Conservation (phyloP, 2,888 invertebrate species). For the Oxytorus armatus region DNA sequence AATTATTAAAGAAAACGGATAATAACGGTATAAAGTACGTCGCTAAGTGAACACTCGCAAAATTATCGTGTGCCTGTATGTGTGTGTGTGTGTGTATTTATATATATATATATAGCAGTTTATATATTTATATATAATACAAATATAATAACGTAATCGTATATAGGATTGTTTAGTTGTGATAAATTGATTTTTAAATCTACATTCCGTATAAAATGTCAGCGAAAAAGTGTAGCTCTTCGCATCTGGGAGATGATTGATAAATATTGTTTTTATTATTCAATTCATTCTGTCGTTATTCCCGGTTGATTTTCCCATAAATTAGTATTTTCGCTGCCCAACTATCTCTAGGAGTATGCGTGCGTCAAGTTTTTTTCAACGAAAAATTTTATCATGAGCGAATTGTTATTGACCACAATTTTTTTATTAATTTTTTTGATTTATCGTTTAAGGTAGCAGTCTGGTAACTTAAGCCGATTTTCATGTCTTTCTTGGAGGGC, state of each 20-base stretch:
- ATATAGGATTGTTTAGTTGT: slow-evolving; percentile 63
- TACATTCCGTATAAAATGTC: slow-evolving; percentile 69
- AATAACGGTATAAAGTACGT: slow-evolving; percentile 28
- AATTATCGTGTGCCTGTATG: slow-evolving; percentile 24
- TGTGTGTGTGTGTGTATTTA: slow-evolving; percentile 53
- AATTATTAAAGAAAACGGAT: slow-evolving; percentile 52
- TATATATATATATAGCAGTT: no score
- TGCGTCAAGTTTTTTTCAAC: slow-evolving; percentile 32
- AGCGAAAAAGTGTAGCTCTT: slow-evolving; percentile 58
- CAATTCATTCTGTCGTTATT: slow-evolving; percentile 8
- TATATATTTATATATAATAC: slow-evolving; percentile 63
- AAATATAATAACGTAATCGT: slow-evolving; percentile 64
- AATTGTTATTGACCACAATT: slow-evolving; percentile 50
- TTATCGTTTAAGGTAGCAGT: slow-evolving; percentile 43
- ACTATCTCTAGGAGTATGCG: slow-evolving; percentile 13
- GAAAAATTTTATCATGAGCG: no score
- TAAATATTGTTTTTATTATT: slow-evolving; percentile 30
- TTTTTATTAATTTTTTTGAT: slow-evolving; percentile 65
- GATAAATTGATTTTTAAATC: slow-evolving; percentile 56
- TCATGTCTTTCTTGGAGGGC: no score
- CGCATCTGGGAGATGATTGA: slow-evolving; percentile 35
- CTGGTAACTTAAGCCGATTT: no score
- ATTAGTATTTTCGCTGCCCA: not conserved
- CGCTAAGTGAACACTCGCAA: slow-evolving; percentile 48
- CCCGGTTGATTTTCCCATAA: slow-evolving; percentile 18